phyloP scores from a whole-genome alignment of 2,888 invertebrate genomes.

The Stomorhina lunata region DNA sequence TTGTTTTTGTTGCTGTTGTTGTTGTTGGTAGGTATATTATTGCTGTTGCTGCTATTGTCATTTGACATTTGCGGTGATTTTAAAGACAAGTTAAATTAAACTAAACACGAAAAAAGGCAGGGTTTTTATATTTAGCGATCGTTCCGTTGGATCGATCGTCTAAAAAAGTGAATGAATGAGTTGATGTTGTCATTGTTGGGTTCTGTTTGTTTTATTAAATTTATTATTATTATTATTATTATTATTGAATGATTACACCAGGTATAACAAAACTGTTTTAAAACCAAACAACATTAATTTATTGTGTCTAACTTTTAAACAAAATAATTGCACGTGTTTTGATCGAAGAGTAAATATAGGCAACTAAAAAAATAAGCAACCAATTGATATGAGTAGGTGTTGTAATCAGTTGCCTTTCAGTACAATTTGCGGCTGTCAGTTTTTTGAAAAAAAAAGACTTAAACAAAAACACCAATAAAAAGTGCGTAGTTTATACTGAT shows the following conservation, averaged over 20 bases:
- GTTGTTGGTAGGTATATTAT: background rate
- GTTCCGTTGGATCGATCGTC: background rate
- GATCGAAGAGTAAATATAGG: background rate
- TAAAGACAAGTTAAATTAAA: conserved; percentile 52
- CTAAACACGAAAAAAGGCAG: conserved; percentile 44
- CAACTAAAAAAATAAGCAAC: background rate
- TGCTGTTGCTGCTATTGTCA: conserved; percentile 29
- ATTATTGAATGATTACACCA: conserved; percentile 48
- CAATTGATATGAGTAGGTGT: conserved; percentile 57
- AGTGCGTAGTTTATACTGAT: conserved; percentile 44
- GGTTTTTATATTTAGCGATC: conserved; percentile 31
- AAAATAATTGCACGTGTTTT: conserved; percentile 64
- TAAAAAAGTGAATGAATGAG: background rate
- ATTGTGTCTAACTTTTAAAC: conserved; percentile 27
- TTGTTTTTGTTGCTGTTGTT: conserved; percentile 20
- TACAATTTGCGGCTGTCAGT: conserved; percentile 58
- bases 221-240: background rate
- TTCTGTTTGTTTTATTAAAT: background rate
- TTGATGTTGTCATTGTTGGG: conserved; percentile 38
- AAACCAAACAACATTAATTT: conserved; percentile 16
- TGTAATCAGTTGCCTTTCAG: conserved; percentile 60
- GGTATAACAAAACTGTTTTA: conserved; percentile 51
- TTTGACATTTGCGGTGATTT: conserved; percentile 63
- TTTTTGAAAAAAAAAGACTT: background rate
- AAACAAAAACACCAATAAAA: conserved; percentile 1